These are phyloP conservation scores for Drosophila antonietae DNA, from an alignment of 2,888 invertebrate species.

Conservation along the genomic window DNA sequence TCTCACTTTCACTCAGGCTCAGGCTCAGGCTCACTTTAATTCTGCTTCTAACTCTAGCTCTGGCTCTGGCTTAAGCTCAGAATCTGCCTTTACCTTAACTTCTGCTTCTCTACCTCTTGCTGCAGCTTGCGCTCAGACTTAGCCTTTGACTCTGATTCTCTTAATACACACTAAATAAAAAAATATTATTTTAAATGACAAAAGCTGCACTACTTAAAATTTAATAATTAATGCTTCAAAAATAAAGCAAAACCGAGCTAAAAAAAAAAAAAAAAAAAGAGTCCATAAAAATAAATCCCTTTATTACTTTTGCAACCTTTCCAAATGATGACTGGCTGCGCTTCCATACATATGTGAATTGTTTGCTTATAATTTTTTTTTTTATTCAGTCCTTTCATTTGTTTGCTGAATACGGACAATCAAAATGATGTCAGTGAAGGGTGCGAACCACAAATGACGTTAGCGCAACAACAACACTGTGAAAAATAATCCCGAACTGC, in stretches of 20 bases:
- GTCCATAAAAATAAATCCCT: conserved; percentile 1
- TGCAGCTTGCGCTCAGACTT: too few species aligned
- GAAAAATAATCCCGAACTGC: conserved; percentile 56
- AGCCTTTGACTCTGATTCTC: too few species aligned
- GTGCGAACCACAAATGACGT: conserved; percentile 47
- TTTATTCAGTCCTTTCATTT: conserved; percentile 13
- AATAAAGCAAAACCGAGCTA: not conserved
- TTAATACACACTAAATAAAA: not conserved
- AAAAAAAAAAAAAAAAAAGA: not conserved
- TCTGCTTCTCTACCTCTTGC: too few species aligned
- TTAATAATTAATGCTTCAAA: not conserved
- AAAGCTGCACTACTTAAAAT: not conserved
- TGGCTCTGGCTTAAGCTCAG: too few species aligned
- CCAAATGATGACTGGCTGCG: not conserved
- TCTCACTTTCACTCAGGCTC: too few species aligned
- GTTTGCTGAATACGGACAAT: conserved; percentile 24
- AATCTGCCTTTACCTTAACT: too few species aligned
- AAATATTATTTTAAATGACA: not conserved
- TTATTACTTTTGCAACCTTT: not conserved
- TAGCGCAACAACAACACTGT: conserved; percentile 25
- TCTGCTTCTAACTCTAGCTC: too few species aligned
- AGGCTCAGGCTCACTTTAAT: too few species aligned
- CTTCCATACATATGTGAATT: not conserved
- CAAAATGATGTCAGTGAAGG: conserved; percentile 49
- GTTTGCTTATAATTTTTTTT: not conserved